A percentile compares a stretch with the other conserved stretches of the same genome.
Conservation (phyloP, 1,140 invertebrate genomes). For the Pseudomyrmex pallidus region DNA sequence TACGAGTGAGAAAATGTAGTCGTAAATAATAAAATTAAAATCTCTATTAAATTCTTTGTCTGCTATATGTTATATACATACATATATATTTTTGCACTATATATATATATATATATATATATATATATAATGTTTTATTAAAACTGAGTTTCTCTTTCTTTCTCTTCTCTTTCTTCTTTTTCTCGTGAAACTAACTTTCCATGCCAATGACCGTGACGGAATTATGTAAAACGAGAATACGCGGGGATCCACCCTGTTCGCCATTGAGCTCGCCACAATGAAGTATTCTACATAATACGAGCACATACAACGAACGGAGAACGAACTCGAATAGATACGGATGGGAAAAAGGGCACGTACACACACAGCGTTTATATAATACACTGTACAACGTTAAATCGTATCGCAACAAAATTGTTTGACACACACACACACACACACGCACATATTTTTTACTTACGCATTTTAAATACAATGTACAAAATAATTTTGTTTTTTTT, state of each 20-base stretch:
- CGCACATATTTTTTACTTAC: background rate
- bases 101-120: no score
- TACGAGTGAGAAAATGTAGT: no score
- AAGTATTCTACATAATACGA: slow-evolving; percentile 73
- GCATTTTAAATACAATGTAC: background rate
- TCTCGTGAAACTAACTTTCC: background rate
- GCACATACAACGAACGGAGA: slow-evolving; percentile 16
- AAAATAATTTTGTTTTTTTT: background rate
- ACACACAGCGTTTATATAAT: slow-evolving; percentile 68
- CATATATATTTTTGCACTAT: no score
- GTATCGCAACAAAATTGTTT: slow-evolving; percentile 14
- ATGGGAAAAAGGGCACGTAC: slow-evolving; percentile 66
- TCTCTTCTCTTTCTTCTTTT: background rate
- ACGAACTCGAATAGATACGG: slow-evolving; percentile 45
- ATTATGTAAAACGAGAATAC: slow-evolving; percentile 73
- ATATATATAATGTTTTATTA: background rate
- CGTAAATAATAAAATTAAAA: no score
- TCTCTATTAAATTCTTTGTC: no score
- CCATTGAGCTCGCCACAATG: slow-evolving; percentile 66
- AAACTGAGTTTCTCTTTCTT: background rate
- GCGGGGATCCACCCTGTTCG: slow-evolving; percentile 54
- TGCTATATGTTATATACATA: no score
- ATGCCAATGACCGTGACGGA: slow-evolving; percentile 26
- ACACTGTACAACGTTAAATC: slow-evolving; percentile 47
- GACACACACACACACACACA: background rate